Evolutionary conservation across 2,797 vertebrate genomes (phyloP).

Genomic region (Eremophila alpestris): DNA sequence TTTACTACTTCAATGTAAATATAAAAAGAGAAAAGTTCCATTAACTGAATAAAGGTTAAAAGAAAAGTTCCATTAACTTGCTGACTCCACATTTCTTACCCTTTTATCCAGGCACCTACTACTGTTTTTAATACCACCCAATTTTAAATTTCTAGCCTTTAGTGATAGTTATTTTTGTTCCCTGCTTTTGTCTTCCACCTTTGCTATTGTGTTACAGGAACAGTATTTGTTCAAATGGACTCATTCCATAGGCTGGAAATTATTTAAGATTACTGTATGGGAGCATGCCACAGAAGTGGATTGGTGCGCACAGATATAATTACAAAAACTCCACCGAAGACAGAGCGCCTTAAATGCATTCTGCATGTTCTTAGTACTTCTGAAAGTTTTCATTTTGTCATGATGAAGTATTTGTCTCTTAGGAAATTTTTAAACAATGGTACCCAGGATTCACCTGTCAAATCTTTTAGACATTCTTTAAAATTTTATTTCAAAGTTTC

Average conservation of each 20-base stretch:
- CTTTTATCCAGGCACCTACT: background rate
- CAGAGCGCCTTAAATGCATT: background rate
- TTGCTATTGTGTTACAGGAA: background rate
- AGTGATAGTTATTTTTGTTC: background rate
- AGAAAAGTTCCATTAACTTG: background rate
- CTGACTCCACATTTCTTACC: background rate
- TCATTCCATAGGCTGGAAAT: background rate
- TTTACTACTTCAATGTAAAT: background rate
- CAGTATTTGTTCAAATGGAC: background rate
- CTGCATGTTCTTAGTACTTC: background rate
- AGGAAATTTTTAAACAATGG: background rate
- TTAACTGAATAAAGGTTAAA: background rate
- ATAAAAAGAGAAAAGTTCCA: background rate
- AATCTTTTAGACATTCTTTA: background rate
- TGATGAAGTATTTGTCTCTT: background rate
- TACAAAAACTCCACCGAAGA: background rate
- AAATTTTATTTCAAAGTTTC: background rate
- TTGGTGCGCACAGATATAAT: background rate
- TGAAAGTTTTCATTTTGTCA: background rate
- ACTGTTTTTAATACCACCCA: background rate
- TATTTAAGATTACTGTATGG: background rate
- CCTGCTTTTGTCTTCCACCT: background rate
- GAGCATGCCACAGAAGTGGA: background rate
- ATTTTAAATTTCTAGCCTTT: background rate
- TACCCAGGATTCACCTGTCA: background rate